A percentile compares a stretch with the other conserved stretches of the same genome.
Conservation (phyloP, 2,888 invertebrate genomes). For the Eupithecia subfuscata region DNA sequence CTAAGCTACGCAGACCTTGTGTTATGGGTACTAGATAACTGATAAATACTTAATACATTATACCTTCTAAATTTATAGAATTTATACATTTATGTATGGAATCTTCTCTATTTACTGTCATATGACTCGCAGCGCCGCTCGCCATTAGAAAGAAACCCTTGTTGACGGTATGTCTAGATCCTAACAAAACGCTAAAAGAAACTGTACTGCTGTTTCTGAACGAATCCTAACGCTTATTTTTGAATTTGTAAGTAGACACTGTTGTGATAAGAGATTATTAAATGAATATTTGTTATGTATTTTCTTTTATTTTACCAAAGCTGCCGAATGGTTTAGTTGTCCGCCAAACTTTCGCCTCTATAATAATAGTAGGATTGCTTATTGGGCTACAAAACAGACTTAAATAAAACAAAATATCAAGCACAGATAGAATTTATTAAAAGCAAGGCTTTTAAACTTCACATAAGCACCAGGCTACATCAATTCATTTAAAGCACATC, state of each 20-base stretch:
- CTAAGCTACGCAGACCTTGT: too few species aligned
- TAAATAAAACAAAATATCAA: slow-evolving; percentile 50
- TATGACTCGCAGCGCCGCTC: not conserved
- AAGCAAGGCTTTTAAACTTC: slow-evolving; percentile 58
- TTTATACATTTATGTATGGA: too few species aligned
- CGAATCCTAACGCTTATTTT: slow-evolving; percentile 14
- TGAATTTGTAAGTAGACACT: slow-evolving; percentile 8
- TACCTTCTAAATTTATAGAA: too few species aligned
- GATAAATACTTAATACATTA: too few species aligned
- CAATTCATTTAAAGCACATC: slow-evolving; percentile 38
- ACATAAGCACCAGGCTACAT: slow-evolving; percentile 62
- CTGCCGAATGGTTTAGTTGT: not conserved
- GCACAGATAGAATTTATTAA: slow-evolving; percentile 66
- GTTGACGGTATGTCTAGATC: not conserved
- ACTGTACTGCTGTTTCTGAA: slow-evolving; percentile 8
- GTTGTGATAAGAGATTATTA: slow-evolving; percentile 36
- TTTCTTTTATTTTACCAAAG: not conserved
- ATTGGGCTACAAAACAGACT: not conserved
- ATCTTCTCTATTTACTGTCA: not conserved
- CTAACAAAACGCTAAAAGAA: not conserved
- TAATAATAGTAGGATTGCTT: not conserved
- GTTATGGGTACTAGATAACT: too few species aligned
- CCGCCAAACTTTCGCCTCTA: not conserved
- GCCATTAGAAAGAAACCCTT: not conserved
- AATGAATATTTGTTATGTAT: slow-evolving; percentile 31